Base-by-base conservation (phyloP, 2,797 vertebrate species). In the Pygocentrus nattereri region DNA sequence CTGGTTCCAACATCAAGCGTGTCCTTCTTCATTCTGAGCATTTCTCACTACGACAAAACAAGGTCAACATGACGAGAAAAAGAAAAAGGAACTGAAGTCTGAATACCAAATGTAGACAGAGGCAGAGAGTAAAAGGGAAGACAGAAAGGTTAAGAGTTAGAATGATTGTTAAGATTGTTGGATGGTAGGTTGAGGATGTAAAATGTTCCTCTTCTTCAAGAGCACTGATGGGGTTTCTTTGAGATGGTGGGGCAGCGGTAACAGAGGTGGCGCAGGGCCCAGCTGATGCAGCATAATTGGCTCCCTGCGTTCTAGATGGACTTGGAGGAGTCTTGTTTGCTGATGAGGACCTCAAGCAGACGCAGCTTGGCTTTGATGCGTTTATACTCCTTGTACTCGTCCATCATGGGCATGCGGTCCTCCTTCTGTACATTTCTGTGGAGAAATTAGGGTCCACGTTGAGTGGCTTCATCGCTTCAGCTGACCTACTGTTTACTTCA, bases 261-360 rank as follows among this genome's bases (percentile, higher is more conserved):
- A 44, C 50, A 44, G 38, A 31, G 19, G 7, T 21, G 71, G 2
- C 15, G n/a, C 8, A 30, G 44, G 34, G 21, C 4, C 50, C 8
- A 70, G 69, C 69, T 67, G 41, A 49, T 21, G 21, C 61, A 34
- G 54, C 87, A 89, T 88, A 90, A 93, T n/a, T 44, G 49, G 56
- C 31, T 87, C 85, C 88, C 91, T 78, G 84, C 80, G 76, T 80
- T 77, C 92, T 95, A 98, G 92, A 98, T 98, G 83, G 97, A 98
- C 89, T 99, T 98, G 93, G 97, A 97, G 90, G 97, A 97, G 91
- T 99, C 98, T 89, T 99, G 98, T 91, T 99, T 99, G 95, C 96
- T 98, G 94, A 98, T 98, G 86, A 98, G 97, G 87, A 99, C 98
- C 91, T 99, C 98, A 85, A 99, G 92, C 84, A 99, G 96, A 86